Evolutionary conservation across 2,888 invertebrate genomes (phyloP), one percentile per base, ranked within the genome.

Genomic region (Aromia moschata): DNA sequence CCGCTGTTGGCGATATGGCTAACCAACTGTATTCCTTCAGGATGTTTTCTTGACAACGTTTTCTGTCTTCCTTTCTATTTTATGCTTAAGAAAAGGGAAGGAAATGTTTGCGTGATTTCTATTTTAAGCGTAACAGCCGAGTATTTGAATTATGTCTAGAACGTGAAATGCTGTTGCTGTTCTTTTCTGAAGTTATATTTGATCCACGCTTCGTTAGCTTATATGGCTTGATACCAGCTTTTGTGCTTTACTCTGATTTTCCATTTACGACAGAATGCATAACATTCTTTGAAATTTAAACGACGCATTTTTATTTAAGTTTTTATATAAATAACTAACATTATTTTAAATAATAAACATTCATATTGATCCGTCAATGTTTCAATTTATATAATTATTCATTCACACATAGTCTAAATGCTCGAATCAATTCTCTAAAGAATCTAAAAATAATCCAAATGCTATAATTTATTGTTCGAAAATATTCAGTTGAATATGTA

Each of bases 121-220:
- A 52, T 44, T 55, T 64, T 57, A 56, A 43, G 18, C 44, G 52
- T 16, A 52, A 52, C 31, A 41, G 52, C 40, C 14, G 43, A 43
- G 64, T 64, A 65, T 70, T 67, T 70, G 70, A 71, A 67, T 70
- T 70, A 72, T 73, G 70, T 72, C 68, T 70, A 65, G 67, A 72
- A 70, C 69, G 71, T 69, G 68, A 61, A 52, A 65, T 49, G 57
- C 51, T 51, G 57, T 53, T 60, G 62, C 51, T 59, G 62, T 63
- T 62, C 65, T 64, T 41, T 47, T 54, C 36, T 45, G 38, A 45
- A 44, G 45, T 54, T 45, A 52, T 58, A 52, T 57, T 60, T 62
- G 62, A 65, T 62, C 62, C 62, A 60, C 62, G 65, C 49, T 57
- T 57, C 57, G 57, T 57, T 57, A 51, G 57, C 44, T 57, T 52